phyloP scores from a whole-genome alignment of 1,140 invertebrate genomes.

The Grapholita molesta region DNA sequence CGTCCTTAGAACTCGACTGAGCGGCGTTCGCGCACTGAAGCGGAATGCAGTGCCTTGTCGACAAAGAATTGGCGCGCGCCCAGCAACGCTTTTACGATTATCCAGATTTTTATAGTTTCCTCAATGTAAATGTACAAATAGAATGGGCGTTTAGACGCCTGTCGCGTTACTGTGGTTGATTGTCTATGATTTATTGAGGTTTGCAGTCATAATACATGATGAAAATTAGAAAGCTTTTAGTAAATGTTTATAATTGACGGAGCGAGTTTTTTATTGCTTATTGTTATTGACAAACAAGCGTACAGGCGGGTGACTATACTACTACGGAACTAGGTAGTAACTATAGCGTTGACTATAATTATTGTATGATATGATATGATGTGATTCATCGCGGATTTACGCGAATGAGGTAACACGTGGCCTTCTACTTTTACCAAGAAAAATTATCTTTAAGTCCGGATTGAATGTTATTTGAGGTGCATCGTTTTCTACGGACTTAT shows the following conservation, averaged over 20 bases:
- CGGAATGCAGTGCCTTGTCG: not conserved
- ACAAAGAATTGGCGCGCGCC: slow-evolving; percentile 10
- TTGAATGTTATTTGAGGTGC: too few species aligned
- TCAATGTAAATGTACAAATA: slow-evolving; percentile 20
- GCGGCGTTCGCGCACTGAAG: too few species aligned
- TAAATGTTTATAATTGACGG: not conserved
- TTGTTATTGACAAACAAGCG: not conserved
- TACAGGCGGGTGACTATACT: too few species aligned
- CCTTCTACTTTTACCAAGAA: not conserved
- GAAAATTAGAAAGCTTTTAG: not conserved
- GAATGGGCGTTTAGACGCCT: slow-evolving; percentile 3
- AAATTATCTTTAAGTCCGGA: not conserved
- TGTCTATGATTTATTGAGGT: slow-evolving; percentile 5
- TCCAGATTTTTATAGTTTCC: slow-evolving; percentile 23
- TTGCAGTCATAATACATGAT: not conserved
- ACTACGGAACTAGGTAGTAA: not conserved
- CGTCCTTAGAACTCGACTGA: too few species aligned
- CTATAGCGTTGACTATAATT: not conserved
- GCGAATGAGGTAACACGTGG: not conserved
- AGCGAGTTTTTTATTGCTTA: not conserved
- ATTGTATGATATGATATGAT: too few species aligned
- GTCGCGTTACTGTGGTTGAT: slow-evolving; percentile 1
- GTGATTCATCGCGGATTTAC: not conserved
- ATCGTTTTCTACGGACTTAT: too few species aligned
- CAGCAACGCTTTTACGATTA: slow-evolving; percentile 24